These are phyloP conservation scores for Ochropacha duplaris DNA, from an alignment of 2,888 invertebrate genomes.

Conservation along the genomic window DNA sequence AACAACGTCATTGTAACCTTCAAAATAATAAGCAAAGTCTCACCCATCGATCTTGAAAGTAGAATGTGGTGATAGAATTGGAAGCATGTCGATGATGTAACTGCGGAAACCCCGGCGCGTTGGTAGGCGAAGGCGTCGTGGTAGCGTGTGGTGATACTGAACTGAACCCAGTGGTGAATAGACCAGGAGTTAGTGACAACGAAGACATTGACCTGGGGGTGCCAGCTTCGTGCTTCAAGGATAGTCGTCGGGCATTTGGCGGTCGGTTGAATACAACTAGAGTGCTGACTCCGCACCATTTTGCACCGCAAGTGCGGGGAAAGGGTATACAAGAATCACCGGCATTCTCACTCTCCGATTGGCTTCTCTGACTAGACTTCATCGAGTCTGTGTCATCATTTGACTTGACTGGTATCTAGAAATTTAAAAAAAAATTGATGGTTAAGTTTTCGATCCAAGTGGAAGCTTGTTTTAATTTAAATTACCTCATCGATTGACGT, in stretches of 20 bases:
- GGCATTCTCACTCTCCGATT: conserved; percentile 77
- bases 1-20: too few species aligned
- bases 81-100: conserved; percentile 78
- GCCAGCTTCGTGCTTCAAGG: conserved; percentile 86
- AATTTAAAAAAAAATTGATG: not conserved
- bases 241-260: conserved; percentile 86
- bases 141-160: conserved; percentile 78
- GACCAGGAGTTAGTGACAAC: conserved; percentile 61
- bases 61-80: conserved; percentile 89
- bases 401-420: conserved; percentile 81
- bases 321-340: conserved; percentile 95
- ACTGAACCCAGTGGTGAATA: conserved; percentile 62
- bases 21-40: conserved; percentile 29
- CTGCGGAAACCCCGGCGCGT: conserved; percentile 73
- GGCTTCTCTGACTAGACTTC: conserved; percentile 75
- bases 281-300: conserved; percentile 94
- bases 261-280: conserved; percentile 94
- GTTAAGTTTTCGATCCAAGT: too few species aligned
- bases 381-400: conserved; percentile 78
- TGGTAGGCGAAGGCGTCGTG: conserved; percentile 78
- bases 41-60: conserved; percentile 89
- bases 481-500: conserved; percentile 76
- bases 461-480: not conserved
- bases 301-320: conserved; percentile 96
- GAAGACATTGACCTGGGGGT: conserved; percentile 86